Evolutionary conservation across 2,888 invertebrate genomes (phyloP).

Genomic region (Heliconius charithonia): DNA sequence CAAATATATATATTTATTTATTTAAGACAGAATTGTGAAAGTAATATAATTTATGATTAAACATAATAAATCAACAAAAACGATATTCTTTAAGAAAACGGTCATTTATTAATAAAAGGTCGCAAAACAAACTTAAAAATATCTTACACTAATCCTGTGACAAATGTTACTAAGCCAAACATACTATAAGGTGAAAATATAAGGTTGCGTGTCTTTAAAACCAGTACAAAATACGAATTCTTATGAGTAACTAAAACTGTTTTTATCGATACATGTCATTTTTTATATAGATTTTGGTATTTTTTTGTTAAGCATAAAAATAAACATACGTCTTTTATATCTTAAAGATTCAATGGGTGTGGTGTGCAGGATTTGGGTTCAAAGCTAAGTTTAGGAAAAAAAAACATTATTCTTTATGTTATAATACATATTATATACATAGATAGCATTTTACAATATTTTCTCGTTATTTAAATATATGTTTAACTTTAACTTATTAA

Average conservation of each 20-base stretch:
- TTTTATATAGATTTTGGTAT: background rate
- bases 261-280: background rate
- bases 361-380: too few species aligned
- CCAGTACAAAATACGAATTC: background rate
- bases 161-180: conserved; percentile 16
- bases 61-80: background rate
- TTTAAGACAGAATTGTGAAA: background rate
- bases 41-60: background rate
- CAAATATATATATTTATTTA: background rate
- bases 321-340: background rate
- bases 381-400: too few species aligned
- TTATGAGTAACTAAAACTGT: conserved; percentile 1
- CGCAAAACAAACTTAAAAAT: background rate
- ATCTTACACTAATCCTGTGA: conserved; percentile 19
- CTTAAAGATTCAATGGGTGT: background rate
- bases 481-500: too few species aligned
- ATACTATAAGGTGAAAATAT: background rate
- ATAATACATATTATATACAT: too few species aligned
- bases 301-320: background rate
- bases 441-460: too few species aligned
- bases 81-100: background rate
- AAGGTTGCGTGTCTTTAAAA: conserved; percentile 10
- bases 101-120: background rate
- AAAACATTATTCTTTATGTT: too few species aligned
- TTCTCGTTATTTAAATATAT: too few species aligned